A percentile compares a stretch with the other conserved stretches of the same genome.
Evolutionary conservation across 2,113 vertebrate genomes (phyloP).

Genomic region (Chrysochloris asiatica): DNA sequence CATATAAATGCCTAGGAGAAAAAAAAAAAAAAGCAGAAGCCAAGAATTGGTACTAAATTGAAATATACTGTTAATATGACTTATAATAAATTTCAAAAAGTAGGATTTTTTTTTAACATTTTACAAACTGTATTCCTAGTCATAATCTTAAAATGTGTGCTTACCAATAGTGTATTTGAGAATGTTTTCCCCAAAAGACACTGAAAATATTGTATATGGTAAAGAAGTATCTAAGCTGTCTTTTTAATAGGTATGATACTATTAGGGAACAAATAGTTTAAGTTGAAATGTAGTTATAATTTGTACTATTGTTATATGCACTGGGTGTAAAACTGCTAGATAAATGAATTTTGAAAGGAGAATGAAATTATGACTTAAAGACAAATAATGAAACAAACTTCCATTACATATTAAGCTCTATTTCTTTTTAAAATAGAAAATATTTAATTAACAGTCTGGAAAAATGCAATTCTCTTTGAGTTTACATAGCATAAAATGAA

Average conservation of each 20-base stretch:
- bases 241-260: neutral
- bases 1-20: neutral
- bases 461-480: neutral
- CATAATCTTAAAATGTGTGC: no score
- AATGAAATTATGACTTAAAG: neutral
- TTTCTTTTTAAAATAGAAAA: slow-evolving; percentile 32
- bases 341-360: neutral
- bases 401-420: neutral
- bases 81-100: no score
- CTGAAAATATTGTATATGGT: no score
- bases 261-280: neutral
- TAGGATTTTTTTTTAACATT: no score
- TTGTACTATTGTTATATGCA: neutral
- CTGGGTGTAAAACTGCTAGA: neutral
- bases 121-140: no score
- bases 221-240: no score
- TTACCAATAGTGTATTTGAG: no score
- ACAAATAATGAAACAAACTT: no score
- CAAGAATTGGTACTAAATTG: neutral
- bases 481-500: neutral
- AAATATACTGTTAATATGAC: no score
- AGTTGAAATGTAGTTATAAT: neutral
- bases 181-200: no score
- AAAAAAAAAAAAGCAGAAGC: neutral
- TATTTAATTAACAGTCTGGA: neutral